A percentile compares a stretch with the other conserved stretches of the same genome.
phyloP scores from a whole-genome alignment of 2,113 vertebrate species.

The Gobio gobio region DNA sequence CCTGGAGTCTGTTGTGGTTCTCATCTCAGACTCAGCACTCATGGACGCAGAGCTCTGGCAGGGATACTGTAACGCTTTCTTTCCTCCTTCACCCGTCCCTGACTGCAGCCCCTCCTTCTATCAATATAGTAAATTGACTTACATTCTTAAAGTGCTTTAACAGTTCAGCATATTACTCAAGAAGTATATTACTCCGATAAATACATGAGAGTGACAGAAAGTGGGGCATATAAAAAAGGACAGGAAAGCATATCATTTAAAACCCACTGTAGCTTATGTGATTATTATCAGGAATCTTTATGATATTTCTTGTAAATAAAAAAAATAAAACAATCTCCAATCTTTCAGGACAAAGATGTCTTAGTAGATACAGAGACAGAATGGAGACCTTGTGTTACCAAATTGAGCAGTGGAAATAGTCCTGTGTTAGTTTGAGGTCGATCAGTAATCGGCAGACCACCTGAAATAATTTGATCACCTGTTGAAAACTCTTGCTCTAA shows the following conservation, averaged over 20 bases:
- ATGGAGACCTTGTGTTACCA: background rate
- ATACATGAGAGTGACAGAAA: background rate
- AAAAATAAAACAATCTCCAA: no score
- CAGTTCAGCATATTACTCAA: conserved; percentile 3
- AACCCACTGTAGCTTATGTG: background rate
- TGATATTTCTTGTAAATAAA: background rate
- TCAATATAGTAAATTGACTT: background rate
- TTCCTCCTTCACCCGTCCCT: background rate
- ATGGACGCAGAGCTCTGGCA: background rate
- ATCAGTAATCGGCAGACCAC: background rate
- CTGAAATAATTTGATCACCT: background rate
- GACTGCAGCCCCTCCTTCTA: background rate
- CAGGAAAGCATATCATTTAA: background rate
- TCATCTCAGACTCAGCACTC: background rate
- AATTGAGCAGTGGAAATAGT: background rate
- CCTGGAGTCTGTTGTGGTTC: background rate
- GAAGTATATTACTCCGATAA: background rate
- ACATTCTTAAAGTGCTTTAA: background rate
- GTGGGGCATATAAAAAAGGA: background rate
- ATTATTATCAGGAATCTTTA: background rate
- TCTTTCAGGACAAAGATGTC: background rate
- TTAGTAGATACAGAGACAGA: background rate
- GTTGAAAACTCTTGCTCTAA: background rate
- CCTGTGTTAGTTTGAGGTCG: background rate
- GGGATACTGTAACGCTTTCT: background rate